Percentiles rank a stretch among this genome's conserved stretches.
These are phyloP conservation scores for Leptopilina syphax DNA, from an alignment of 2,888 invertebrate species.

Conservation along the genomic window DNA sequence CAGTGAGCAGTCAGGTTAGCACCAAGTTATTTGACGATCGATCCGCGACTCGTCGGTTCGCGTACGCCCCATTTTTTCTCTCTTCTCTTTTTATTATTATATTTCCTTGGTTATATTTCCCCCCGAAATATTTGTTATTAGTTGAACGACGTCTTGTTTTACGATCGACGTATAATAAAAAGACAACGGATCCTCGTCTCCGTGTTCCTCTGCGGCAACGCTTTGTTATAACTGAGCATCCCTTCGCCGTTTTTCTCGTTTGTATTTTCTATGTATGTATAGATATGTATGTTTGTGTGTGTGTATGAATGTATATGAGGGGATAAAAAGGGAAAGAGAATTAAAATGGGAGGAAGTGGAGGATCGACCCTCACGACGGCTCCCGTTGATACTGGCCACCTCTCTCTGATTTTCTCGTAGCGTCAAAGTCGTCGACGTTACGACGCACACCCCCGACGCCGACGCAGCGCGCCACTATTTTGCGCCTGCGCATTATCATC, in stretches of 20 bases:
- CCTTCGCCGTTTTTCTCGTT: constrained; percentile 44
- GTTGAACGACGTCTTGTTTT: not conserved
- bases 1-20: constrained; percentile 50
- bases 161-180: constrained; percentile 5
- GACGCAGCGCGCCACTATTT: constrained; percentile 65
- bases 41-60: constrained; percentile 69
- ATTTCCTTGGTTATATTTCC: too few species aligned
- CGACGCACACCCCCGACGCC: constrained; percentile 74
- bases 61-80: constrained; percentile 70
- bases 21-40: constrained; percentile 72
- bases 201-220: constrained; percentile 35
- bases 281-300: too few species aligned
- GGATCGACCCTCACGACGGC: constrained; percentile 67
- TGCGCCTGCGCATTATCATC: constrained; percentile 57
- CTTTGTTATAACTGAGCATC: constrained; percentile 48
- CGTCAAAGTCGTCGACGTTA: constrained; percentile 65
- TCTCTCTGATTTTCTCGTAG: constrained; percentile 65
- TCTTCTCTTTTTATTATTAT: not conserved
- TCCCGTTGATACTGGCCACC: constrained; percentile 71
- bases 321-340: too few species aligned
- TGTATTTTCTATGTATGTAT: too few species aligned
- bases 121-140: too few species aligned
- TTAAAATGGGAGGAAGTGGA: constrained; percentile 36
- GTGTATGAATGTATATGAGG: too few species aligned
- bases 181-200: constrained; percentile 27